A percentile compares a stretch with the other conserved stretches of the same genome.
Evolutionary conservation across 2,888 invertebrate species (phyloP).

Genomic region (Folsomia manolachei): DNA sequence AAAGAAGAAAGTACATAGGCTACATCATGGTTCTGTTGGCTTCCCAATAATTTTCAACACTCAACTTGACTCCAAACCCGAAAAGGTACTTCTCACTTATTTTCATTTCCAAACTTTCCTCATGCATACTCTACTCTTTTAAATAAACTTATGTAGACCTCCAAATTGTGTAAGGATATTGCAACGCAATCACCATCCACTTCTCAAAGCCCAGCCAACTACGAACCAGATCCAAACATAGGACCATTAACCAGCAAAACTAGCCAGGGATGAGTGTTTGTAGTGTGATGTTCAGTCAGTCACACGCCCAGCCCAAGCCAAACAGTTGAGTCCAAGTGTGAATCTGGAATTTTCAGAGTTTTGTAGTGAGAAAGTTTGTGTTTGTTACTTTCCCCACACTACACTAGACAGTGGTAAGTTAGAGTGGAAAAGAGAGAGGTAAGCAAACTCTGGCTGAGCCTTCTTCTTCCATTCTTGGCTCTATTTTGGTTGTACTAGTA

Average conservation of each 20-base stretch:
- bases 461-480: not conserved
- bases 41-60: not conserved
- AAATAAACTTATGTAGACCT: not conserved
- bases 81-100: constrained; percentile 17
- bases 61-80: not conserved
- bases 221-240: not conserved
- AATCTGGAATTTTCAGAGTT: not conserved
- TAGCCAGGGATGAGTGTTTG: not conserved
- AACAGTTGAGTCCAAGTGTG: no score
- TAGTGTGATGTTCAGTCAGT: no score
- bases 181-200: not conserved
- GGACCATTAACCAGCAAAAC: not conserved
- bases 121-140: not conserved
- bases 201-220: not conserved
- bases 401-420: not conserved
- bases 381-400: not conserved
- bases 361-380: not conserved
- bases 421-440: not conserved
- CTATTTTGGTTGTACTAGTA: no score
- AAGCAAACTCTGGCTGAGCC: not conserved
- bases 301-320: no score
- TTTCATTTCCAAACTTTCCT: constrained; percentile 15
- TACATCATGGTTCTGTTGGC: no score
- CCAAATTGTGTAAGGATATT: not conserved
- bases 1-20: not conserved